Evolutionary conservation across 2,113 vertebrate genomes (phyloP), one percentile per base, ranked within the genome.

Genomic region (Ifrita kowaldi): DNA sequence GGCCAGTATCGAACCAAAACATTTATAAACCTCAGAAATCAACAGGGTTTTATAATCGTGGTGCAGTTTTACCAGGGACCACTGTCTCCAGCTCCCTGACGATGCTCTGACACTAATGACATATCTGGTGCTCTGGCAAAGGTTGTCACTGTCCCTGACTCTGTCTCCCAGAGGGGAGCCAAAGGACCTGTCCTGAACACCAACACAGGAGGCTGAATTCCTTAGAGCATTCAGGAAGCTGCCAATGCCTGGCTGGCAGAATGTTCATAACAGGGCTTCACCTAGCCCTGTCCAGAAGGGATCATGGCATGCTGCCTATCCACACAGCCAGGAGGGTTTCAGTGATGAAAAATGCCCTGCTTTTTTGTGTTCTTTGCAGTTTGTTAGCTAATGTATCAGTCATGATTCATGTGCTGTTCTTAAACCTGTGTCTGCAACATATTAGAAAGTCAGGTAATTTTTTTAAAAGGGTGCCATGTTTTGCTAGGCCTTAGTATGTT

Each of bases 351-450:
- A 84, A 32, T 21, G 13, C 15, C 39, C 52, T 76, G 23, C 5
- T 84, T 81, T 47, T 39, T 53, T 71, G 7, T 26, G 21, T 26
- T 57, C 47, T 63, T 60, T 74, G 10, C 12, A 60, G 37, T 50
- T 76, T 14, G 8, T 47, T 55, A 56, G 18, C 24, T 53, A 41
- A 16, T 50, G 2, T 13, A n/a, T 21, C 50, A 33, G 20, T 37
- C 22, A 41, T 3, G 11, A 33, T 75, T 44, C 32, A 8, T 7
- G 11, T 20, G 20, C 39, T 63, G 23, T 35, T 84, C 23, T 67
- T 46, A 81, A 71, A 73, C 13, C 3, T 27, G 16, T 9, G 8
- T 19, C 11, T 28, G 37, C 10, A 33, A 11, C 0, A 0, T 8
- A 18, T 18, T 44, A 55, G 13, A 57, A 55, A 74, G 35, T 14